phyloP scores from a whole-genome alignment of 2,113 vertebrate species.

The Hippocampus comes region DNA sequence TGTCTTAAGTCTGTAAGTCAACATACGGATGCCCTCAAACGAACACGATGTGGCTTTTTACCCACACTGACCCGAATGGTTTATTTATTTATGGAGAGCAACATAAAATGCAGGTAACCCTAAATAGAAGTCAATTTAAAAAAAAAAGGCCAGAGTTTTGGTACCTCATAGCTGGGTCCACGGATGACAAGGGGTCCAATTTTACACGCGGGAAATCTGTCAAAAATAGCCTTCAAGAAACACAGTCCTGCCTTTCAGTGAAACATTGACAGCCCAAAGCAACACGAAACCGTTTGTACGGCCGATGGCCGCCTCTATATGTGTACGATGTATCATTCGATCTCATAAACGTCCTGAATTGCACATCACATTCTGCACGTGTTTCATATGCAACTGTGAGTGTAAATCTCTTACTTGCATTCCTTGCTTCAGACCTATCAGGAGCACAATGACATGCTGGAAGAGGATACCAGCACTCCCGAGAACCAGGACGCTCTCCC shows the following conservation, averaged over 20 bases:
- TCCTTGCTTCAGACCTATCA: slow-evolving; percentile 59
- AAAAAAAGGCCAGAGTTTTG: neutral
- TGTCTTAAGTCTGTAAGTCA: neutral
- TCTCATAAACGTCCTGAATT: neutral
- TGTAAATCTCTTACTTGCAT: no score
- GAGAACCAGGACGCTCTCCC: slow-evolving; percentile 51
- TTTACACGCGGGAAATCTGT: neutral
- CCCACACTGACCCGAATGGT: no score
- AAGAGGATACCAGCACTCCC: slow-evolving; percentile 73
- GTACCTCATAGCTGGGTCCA: neutral
- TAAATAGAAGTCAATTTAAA: no score
- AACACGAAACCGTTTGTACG: neutral
- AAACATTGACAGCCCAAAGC: neutral
- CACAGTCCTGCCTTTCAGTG: neutral
- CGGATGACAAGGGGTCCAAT: neutral
- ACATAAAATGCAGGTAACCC: no score
- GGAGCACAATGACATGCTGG: slow-evolving; percentile 54
- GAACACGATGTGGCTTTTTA: no score
- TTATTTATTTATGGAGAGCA: no score
- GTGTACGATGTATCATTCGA: neutral
- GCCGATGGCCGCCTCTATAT: neutral
- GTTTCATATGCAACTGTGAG: no score
- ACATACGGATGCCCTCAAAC: neutral
- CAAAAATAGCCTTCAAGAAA: neutral
- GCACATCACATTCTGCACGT: neutral